A percentile compares a stretch with the other conserved stretches of the same genome.
These are phyloP conservation scores for Neodiprion virginianus DNA, from an alignment of 1,140 invertebrate species.

Conservation along the genomic window DNA sequence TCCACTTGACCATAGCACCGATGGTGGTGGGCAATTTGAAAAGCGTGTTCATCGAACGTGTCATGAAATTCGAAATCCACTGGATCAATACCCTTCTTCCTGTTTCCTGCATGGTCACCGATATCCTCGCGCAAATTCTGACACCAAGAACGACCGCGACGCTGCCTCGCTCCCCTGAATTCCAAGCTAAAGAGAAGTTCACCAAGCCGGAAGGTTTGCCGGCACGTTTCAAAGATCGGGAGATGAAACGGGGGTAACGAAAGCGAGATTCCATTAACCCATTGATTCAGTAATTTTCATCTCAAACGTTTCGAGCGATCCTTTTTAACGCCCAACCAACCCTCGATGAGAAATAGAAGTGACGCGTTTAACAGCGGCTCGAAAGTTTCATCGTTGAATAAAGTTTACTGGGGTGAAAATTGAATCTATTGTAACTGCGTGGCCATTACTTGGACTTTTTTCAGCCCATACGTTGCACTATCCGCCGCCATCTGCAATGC, in stretches of 20 bases:
- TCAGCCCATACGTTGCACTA: too few relatives aligned
- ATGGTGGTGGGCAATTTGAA: neutral
- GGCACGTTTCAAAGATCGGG: neutral
- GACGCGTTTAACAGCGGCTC: neutral
- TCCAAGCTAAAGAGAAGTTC: neutral
- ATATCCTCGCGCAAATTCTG: neutral
- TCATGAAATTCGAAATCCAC: neutral
- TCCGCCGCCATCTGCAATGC: neutral
- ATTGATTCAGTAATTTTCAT: neutral
- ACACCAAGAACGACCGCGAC: neutral
- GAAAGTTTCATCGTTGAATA: neutral
- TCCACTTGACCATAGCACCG: neutral
- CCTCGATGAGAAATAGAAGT: neutral
- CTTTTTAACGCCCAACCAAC: neutral
- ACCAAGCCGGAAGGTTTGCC: neutral
- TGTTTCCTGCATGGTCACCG: neutral
- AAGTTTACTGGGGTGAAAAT: neutral
- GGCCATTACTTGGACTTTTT: neutral
- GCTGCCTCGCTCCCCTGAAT: neutral
- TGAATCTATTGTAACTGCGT: neutral
- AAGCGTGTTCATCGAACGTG: slow-evolving; percentile 1
- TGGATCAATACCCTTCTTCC: neutral
- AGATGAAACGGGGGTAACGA: neutral
- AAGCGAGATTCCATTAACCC: neutral
- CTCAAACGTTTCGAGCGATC: neutral